Percentiles rank a stretch among this genome's conserved stretches.
Evolutionary conservation across 2,888 invertebrate species (phyloP).

Genomic region (Standfussiana lucernea): DNA sequence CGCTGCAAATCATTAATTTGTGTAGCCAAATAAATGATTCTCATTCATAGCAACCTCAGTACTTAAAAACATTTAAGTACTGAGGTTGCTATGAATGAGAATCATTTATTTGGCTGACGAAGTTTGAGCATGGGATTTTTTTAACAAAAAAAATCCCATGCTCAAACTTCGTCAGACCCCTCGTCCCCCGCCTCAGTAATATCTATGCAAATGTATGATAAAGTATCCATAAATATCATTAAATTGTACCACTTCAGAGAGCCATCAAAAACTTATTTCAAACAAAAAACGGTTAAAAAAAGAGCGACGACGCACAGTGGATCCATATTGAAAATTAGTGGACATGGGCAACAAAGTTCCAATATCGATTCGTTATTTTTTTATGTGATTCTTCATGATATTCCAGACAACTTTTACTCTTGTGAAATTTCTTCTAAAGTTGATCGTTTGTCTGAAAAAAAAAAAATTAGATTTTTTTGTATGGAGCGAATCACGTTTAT

Average conservation of each 20-base stretch:
- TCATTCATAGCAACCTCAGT: neutral
- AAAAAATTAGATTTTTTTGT: too few relatives aligned
- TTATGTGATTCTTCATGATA: too few relatives aligned
- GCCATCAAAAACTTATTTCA: constrained; percentile 26
- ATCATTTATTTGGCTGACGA: neutral
- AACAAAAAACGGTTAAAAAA: constrained; percentile 39
- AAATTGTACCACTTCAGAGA: constrained; percentile 26
- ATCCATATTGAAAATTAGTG: too few relatives aligned
- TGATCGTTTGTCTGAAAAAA: too few relatives aligned
- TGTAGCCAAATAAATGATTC: neutral
- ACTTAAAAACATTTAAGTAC: too few relatives aligned
- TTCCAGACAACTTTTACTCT: too few relatives aligned
- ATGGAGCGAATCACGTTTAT: too few relatives aligned
- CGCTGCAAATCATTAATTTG: neutral
- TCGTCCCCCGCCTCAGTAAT: neutral
- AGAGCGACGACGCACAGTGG: neutral
- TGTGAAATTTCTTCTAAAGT: too few relatives aligned
- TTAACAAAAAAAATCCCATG: neutral
- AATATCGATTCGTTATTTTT: too few relatives aligned
- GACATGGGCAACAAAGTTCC: too few relatives aligned
- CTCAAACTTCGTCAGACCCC: neutral
- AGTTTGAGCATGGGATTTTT: too few relatives aligned
- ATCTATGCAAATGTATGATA: constrained; percentile 21
- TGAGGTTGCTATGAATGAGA: neutral
- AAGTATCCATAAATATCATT: constrained; percentile 24